Evolutionary conservation across 2,113 vertebrate species (phyloP).

Genomic region (Stercorarius parasiticus): DNA sequence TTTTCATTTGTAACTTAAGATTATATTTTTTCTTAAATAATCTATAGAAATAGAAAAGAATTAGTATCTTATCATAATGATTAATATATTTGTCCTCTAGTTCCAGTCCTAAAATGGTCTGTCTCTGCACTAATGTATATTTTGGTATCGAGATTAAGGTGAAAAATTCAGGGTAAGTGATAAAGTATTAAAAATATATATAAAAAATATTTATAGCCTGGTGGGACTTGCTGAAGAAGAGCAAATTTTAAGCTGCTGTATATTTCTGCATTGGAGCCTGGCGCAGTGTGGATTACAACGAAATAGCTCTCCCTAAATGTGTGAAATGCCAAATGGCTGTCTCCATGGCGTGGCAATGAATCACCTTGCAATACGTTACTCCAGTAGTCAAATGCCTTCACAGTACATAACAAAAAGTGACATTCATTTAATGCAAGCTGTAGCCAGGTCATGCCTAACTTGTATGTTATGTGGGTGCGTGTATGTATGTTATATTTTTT

Average conservation of each 20-base stretch:
- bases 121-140: neutral
- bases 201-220: constrained; percentile 7
- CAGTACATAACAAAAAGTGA: neutral
- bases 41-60: neutral
- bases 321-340: neutral
- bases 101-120: neutral
- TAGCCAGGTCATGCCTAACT: neutral
- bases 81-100: constrained; percentile 22
- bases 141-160: neutral
- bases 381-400: neutral
- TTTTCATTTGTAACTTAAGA: neutral
- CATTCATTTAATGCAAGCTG: neutral
- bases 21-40: neutral
- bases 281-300: neutral
- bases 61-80: neutral
- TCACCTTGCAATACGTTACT: neutral
- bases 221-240: neutral
- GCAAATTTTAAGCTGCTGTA: neutral
- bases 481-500: neutral
- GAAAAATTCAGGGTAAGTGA: neutral
- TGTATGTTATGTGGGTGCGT: rapidly evolving
- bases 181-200: neutral
- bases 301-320: neutral
- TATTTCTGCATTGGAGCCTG: neutral
- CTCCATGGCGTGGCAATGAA: neutral